A percentile compares a stretch with the other conserved stretches of the same genome.
Conservation (phyloP, 1,140 invertebrate genomes). For the Pseudachorutes palmiensis region DNA sequence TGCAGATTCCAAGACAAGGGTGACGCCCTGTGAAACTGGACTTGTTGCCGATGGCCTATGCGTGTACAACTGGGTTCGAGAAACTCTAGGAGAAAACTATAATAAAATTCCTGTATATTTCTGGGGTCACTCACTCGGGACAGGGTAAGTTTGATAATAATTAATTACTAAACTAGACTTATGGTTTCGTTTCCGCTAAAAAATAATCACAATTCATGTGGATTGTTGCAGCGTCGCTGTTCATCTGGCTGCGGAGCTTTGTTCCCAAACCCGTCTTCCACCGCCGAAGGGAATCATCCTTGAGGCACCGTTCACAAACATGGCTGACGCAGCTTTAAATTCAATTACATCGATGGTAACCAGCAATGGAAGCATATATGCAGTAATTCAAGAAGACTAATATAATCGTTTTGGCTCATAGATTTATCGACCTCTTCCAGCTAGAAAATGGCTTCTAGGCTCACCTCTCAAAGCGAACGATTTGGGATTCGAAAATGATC, state of each 20-base stretch:
- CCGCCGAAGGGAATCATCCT: background rate
- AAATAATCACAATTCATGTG: background rate
- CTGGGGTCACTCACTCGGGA: slow-evolving; percentile 84
- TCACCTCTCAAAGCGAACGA: slow-evolving; percentile 57
- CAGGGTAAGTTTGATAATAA: slow-evolving; percentile 45
- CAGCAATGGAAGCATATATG: background rate
- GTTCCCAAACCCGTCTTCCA: slow-evolving; percentile 36
- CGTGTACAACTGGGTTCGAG: slow-evolving; percentile 67
- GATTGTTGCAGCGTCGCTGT: slow-evolving; percentile 50
- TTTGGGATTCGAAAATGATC: slow-evolving; percentile 60
- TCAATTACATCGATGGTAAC: background rate
- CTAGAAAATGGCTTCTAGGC: slow-evolving; percentile 49
- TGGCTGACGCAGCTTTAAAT: background rate
- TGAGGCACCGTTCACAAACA: slow-evolving; percentile 9
- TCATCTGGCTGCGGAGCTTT: slow-evolving; percentile 50
- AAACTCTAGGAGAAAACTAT: slow-evolving; percentile 40
- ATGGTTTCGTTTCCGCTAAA: slow-evolving; percentile 27
- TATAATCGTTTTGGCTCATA: background rate
- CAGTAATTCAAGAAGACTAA: background rate
- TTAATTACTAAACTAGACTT: background rate
- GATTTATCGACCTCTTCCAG: background rate
- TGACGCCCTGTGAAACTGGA: slow-evolving; percentile 64
- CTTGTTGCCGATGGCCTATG: slow-evolving; percentile 71
- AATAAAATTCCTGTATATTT: slow-evolving; percentile 55
- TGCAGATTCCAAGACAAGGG: slow-evolving; percentile 65